Evolutionary conservation across 1,140 invertebrate genomes (phyloP).

Genomic region (Gryllus bimaculatus): DNA sequence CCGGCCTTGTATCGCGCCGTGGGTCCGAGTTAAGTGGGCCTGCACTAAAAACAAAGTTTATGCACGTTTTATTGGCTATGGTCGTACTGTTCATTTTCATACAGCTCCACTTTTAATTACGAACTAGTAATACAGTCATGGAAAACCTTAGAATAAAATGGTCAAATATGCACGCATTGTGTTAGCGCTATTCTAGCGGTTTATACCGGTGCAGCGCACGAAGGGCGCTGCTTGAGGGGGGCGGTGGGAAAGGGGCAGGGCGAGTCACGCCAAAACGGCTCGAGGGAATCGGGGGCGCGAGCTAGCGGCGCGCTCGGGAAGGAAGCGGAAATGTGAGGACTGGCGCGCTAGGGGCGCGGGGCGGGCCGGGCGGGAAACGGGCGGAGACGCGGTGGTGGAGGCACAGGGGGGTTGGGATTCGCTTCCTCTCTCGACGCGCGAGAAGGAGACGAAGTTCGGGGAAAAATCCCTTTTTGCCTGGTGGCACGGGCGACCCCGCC

Average conservation of each 20-base stretch:
- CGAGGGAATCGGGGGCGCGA: not conserved
- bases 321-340: not conserved
- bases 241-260: too few relatives aligned
- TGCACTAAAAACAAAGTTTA: not conserved
- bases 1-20: not conserved
- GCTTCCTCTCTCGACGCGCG: too few relatives aligned
- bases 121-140: not conserved
- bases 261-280: not conserved
- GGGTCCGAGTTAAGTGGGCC: not conserved
- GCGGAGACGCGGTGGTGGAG: not conserved
- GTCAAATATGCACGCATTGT: not conserved
- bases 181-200: not conserved
- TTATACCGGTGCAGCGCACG: not conserved
- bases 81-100: conserved; percentile 4
- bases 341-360: too few relatives aligned
- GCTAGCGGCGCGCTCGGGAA: not conserved
- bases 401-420: not conserved
- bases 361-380: not conserved
- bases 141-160: not conserved
- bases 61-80: not conserved
- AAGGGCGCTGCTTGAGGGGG: too few relatives aligned
- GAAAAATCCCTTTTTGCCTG: not conserved
- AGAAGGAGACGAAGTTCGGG: not conserved
- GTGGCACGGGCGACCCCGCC: too few relatives aligned
- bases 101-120: not conserved